Percentiles rank a stretch among this genome's conserved stretches.
phyloP scores from a whole-genome alignment of 2,888 invertebrate genomes.

The Adelognathus sp. region DNA sequence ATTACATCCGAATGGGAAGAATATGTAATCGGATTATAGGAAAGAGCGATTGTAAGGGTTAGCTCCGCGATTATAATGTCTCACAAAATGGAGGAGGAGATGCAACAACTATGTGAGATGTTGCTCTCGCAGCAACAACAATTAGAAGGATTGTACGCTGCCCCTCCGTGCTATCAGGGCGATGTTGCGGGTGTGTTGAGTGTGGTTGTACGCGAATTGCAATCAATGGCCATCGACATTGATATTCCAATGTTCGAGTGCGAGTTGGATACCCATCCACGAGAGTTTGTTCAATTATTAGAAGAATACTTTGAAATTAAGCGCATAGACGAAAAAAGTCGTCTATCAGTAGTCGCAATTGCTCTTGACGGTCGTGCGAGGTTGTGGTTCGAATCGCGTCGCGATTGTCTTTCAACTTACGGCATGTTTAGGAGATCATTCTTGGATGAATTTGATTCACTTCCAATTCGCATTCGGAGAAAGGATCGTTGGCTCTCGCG shows the following conservation, averaged over 20 bases:
- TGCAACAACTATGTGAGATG: background rate
- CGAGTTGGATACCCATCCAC: background rate
- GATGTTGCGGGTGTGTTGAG: background rate
- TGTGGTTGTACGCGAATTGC: background rate
- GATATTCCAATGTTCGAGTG: background rate
- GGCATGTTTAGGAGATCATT: constrained; percentile 14
- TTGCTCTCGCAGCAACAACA: background rate
- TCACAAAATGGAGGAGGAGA: background rate
- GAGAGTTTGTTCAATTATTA: background rate
- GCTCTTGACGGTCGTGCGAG: background rate
- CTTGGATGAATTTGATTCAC: constrained; percentile 36
- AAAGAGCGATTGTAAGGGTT: too few relatives aligned
- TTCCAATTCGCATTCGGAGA: constrained; percentile 13
- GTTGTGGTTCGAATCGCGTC: background rate
- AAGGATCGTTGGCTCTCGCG: constrained; percentile 20
- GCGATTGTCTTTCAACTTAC: background rate
- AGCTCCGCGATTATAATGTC: too few relatives aligned
- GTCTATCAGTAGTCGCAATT: background rate
- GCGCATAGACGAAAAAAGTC: background rate
- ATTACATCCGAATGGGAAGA: too few relatives aligned
- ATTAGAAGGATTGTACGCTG: background rate
- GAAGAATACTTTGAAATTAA: background rate
- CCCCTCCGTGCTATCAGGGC: background rate
- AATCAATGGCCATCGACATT: background rate
- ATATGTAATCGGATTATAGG: too few relatives aligned